Conservation (phyloP, 2,888 invertebrate species). For the Adelognathus sp. region DNA sequence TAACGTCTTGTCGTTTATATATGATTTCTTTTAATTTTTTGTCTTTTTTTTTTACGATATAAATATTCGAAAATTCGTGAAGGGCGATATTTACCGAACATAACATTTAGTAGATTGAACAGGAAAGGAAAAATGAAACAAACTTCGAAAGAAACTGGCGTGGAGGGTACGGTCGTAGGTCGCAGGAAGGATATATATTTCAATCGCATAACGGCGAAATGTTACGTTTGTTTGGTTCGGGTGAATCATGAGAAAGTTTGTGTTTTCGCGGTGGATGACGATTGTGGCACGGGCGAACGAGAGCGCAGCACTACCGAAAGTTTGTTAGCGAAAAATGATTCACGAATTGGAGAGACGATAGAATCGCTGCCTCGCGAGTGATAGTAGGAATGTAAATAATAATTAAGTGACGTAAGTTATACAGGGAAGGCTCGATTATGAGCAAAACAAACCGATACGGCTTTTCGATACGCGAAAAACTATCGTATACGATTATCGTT, state of each 20-base stretch:
- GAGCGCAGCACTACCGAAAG: background rate
- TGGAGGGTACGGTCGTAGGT: constrained; percentile 29
- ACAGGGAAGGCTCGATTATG: constrained; percentile 35
- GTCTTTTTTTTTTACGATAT: background rate
- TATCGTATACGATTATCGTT: constrained; percentile 16
- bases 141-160: constrained; percentile 9
- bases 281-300: background rate
- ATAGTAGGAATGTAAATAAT: constrained; percentile 55
- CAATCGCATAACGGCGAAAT: constrained; percentile 13
- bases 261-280: background rate
- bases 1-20: background rate
- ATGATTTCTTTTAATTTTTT: background rate
- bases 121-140: background rate
- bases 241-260: constrained; percentile 7
- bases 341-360: background rate
- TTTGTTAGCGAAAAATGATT: background rate
- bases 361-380: constrained; percentile 49
- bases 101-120: background rate
- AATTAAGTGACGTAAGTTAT: constrained; percentile 39
- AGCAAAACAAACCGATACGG: constrained; percentile 1
- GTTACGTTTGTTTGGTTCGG: constrained; percentile 22
- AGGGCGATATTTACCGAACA: constrained; percentile 1
- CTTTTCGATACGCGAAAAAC: constrained; percentile 9
- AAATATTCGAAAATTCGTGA: constrained; percentile 6
- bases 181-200: constrained; percentile 16